phyloP scores from a whole-genome alignment of 2,888 invertebrate genomes.

The Elmis aenea region DNA sequence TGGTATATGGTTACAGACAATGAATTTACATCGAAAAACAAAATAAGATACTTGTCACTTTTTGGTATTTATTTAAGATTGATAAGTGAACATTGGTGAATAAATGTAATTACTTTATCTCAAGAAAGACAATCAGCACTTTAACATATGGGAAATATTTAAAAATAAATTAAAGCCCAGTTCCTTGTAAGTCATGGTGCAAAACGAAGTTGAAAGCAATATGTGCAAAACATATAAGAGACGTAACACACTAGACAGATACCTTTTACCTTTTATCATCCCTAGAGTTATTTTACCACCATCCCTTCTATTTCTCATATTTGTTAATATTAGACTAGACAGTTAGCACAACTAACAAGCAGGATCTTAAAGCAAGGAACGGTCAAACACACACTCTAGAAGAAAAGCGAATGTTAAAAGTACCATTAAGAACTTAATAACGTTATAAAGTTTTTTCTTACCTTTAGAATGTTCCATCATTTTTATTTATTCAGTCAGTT shows the following conservation, averaged over 20 bases:
- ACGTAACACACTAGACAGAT: constrained; percentile 32
- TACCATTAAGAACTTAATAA: too few relatives aligned
- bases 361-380: not conserved
- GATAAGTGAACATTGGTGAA: not conserved
- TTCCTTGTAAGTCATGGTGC: constrained; percentile 46
- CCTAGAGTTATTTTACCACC: constrained; percentile 43
- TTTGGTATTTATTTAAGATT: not conserved
- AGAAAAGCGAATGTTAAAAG: too few relatives aligned
- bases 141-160: too few relatives aligned
- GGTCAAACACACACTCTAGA: not conserved
- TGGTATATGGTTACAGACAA: too few relatives aligned
- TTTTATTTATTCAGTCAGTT: not conserved
- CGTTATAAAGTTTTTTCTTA: too few relatives aligned
- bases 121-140: too few relatives aligned
- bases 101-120: not conserved
- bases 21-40: not conserved
- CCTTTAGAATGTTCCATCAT: constrained; percentile 2
- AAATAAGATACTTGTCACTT: not conserved
- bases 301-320: constrained; percentile 34
- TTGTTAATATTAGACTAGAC: too few relatives aligned
- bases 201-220: constrained; percentile 1
- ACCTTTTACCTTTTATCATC: constrained; percentile 45
- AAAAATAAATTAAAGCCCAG: too few relatives aligned
- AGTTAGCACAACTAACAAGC: constrained; percentile 4
- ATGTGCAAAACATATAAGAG: constrained; percentile 7